Conservation (phyloP, 2,888 invertebrate genomes). For the Trichacis sp. region DNA sequence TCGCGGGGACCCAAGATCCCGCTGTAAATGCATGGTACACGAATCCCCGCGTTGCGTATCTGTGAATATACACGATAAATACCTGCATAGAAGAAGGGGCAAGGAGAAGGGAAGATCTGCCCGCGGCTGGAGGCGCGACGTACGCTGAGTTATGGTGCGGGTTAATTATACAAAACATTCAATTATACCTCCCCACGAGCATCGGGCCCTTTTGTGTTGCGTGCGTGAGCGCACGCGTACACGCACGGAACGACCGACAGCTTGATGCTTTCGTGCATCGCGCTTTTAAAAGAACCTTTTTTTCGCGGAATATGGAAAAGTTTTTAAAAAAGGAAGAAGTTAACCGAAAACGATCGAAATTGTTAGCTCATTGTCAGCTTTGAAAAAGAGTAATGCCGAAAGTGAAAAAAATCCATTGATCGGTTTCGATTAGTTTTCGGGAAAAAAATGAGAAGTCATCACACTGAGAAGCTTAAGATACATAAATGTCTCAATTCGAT, state of each 20-base stretch:
- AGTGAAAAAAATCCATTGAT: too few relatives aligned
- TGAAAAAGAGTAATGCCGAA: too few relatives aligned
- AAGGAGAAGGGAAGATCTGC: conserved; percentile 55
- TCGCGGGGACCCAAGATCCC: conserved; percentile 7
- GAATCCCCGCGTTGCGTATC: conserved; percentile 42
- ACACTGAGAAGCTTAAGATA: too few relatives aligned
- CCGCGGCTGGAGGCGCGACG: conserved; percentile 68
- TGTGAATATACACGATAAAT: conserved; percentile 57
- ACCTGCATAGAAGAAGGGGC: conserved; percentile 41
- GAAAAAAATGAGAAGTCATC: too few relatives aligned
- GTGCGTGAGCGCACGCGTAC: conserved; percentile 16
- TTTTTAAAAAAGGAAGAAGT: too few relatives aligned
- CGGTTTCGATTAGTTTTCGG: too few relatives aligned
- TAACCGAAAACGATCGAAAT: too few relatives aligned
- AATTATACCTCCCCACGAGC: conserved; percentile 64
- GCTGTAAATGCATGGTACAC: conserved; percentile 7
- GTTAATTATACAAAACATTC: conserved; percentile 70
- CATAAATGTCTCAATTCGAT: too few relatives aligned
- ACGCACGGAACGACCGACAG: not conserved
- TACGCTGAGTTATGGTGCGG: conserved; percentile 68
- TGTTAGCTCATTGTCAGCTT: too few relatives aligned
- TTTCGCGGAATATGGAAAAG: too few relatives aligned
- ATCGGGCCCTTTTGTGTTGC: conserved; percentile 12
- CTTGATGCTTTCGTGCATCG: too few relatives aligned
- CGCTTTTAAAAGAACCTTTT: too few relatives aligned